Evolutionary conservation across 2,797 vertebrate species (phyloP).

Genomic region (Sebastes hubbsi): DNA sequence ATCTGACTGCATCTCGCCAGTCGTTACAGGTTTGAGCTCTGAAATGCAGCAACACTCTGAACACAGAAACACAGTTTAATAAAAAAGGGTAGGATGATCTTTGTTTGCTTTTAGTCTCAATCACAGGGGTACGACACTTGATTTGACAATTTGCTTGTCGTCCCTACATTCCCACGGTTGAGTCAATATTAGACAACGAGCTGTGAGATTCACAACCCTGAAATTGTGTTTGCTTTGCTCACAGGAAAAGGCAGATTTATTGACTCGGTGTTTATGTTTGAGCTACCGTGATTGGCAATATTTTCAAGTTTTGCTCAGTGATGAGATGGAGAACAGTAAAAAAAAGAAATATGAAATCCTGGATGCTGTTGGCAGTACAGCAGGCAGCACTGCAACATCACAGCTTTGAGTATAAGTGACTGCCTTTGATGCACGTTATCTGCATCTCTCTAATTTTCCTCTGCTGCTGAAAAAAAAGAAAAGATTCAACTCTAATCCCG

Average conservation of each 20-base stretch:
- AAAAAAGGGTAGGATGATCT: background rate
- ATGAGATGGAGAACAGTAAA: constrained; percentile 16
- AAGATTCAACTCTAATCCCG: constrained; percentile 16
- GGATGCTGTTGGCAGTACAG: constrained; percentile 1
- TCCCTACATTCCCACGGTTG: background rate
- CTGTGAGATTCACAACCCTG: constrained; percentile 11
- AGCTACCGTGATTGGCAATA: background rate
- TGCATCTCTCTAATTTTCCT: constrained; percentile 45
- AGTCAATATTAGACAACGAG: constrained; percentile 22
- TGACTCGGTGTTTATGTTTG: constrained; percentile 10
- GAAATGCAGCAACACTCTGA: constrained; percentile 1
- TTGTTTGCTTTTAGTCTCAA: constrained; percentile 19
- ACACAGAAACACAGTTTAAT: background rate
- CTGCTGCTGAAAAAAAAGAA: constrained; percentile 5
- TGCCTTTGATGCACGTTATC: constrained; percentile 53
- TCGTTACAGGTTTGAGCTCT: constrained; percentile 48
- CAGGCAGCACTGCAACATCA: constrained; percentile 17
- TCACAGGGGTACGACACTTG: constrained; percentile 2
- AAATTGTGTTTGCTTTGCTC: constrained; percentile 32
- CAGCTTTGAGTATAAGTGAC: constrained; percentile 33
- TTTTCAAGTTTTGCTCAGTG: constrained; percentile 12
- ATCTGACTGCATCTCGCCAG: constrained; percentile 48
- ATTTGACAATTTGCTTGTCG: constrained; percentile 29
- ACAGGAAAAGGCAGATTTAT: constrained; percentile 27
- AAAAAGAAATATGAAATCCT: background rate